Percentiles rank a stretch among this genome's conserved stretches.
Evolutionary conservation across 2,888 invertebrate genomes (phyloP).

Genomic region (Tenthredo mesomela): DNA sequence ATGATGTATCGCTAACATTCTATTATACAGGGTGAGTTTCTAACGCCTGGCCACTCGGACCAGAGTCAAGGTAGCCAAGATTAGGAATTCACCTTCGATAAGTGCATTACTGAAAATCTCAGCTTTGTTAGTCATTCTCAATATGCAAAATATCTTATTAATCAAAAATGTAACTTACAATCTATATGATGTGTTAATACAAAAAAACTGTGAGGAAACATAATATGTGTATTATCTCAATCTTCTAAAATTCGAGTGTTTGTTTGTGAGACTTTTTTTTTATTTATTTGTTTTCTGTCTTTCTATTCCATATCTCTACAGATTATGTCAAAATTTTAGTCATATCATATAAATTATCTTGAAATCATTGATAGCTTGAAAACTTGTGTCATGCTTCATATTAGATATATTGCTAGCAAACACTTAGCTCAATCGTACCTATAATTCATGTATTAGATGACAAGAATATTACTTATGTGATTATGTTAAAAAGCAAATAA

Average conservation of each 20-base stretch:
- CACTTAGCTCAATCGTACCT: neutral
- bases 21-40: neutral
- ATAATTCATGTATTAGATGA: neutral
- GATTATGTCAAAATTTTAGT: neutral
- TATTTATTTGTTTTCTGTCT: neutral
- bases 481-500: neutral
- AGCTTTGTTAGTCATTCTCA: neutral
- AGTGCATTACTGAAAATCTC: neutral
- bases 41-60: too few species aligned
- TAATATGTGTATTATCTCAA: neutral
- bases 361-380: neutral
- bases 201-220: neutral
- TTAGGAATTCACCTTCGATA: too few species aligned
- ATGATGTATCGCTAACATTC: neutral
- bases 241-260: neutral
- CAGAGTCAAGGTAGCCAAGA: too few species aligned
- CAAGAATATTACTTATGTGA: neutral
- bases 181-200: neutral
- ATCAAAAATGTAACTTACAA: neutral
- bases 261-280: neutral
- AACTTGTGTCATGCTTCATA: neutral
- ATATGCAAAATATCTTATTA: neutral
- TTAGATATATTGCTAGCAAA: neutral
- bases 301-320: neutral
- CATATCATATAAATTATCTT: too few species aligned